Base-by-base conservation (phyloP, 2,113 vertebrate species). In the Casuarius casuarius region DNA sequence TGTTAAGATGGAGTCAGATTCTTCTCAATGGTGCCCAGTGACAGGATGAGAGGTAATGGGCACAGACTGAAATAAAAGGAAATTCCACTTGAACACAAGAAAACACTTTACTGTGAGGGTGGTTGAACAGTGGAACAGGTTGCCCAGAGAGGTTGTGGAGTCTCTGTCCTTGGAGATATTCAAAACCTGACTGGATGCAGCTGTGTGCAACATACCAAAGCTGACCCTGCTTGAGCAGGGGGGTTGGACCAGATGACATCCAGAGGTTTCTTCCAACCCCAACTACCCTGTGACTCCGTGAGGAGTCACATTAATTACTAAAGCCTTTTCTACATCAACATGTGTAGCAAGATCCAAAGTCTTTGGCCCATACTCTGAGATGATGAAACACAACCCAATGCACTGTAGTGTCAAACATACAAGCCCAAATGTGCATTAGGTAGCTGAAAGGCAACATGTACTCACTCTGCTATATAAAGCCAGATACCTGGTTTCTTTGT, bases 391-490 rank as follows among this genome's bases (percentile, higher is more conserved):
- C 29, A 46, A 74, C 54, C 18, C 5, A 71, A 70, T 71, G 33
- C 44, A 65, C 21, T 15, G 18, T 52, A 59, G 7, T 12, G 49
- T 22, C 49, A 90, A 59, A 61, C 51, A 59, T 68, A 26, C 10
- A 87, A 79, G 44, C 12, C 35, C 33, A 33, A 46, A 29, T 17
- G 71, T 2, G 1, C 21, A 33, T 7, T 25, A 49, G 12, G 29
- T 10, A 44, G 29, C 29, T 33, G 29, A 42, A 84, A 70, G 61
- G 10, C 42, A 79, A 78, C 15, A 33, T 15, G 18, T 2, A 26
- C 12, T 10, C 0, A 0, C 16, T 0, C 1, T 9, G 18, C 21
- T 26, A 5, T 16, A 58, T 31, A 31, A 72, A 58, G 33, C 3
- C 54, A n/a, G 40, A 25, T 2, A 28, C 5, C 9, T 59, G 40